Evolutionary conservation across 1,140 invertebrate genomes (phyloP).

Genomic region (Zaprionus davidi): DNA sequence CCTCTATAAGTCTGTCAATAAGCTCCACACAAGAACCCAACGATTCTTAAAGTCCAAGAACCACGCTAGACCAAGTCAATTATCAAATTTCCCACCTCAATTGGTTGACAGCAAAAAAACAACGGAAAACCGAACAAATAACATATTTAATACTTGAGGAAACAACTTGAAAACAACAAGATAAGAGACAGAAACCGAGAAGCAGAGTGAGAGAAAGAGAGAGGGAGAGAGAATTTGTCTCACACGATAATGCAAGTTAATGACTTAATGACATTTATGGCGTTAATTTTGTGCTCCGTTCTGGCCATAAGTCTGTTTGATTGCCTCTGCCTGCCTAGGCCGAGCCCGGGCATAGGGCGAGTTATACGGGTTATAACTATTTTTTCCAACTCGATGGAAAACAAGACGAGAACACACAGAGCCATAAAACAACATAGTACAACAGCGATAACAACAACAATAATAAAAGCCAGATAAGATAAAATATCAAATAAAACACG

Average conservation of each 20-base stretch:
- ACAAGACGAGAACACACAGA: conserved; percentile 27
- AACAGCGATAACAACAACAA: conserved; percentile 36
- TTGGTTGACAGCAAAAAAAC: conserved; percentile 45
- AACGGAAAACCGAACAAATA: conserved; percentile 8
- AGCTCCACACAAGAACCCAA: conserved; percentile 1
- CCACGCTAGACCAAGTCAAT: conserved; percentile 17
- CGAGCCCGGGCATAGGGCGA: conserved; percentile 10
- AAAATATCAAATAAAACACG: conserved; percentile 47
- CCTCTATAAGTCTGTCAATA: conserved; percentile 2
- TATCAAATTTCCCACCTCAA: conserved; percentile 33
- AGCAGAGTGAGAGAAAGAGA: background rate
- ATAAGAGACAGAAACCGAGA: conserved; percentile 35
- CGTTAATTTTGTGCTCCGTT: conserved; percentile 41
- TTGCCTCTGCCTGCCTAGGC: conserved; percentile 1
- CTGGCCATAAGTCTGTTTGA: conserved; percentile 51
- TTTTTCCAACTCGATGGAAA: conserved; percentile 45
- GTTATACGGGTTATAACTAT: conserved; percentile 11
- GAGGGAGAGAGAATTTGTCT: conserved; percentile 12
- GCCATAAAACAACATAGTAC: conserved; percentile 36
- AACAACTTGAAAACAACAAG: conserved; percentile 60
- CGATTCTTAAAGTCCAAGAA: conserved; percentile 15
- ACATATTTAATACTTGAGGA: conserved; percentile 35
- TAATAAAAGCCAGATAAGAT: conserved; percentile 68
- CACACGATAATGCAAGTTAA: conserved; percentile 64
- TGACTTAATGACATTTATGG: conserved; percentile 76